Percentiles rank a stretch among this genome's conserved stretches.
Conservation (phyloP, 2,113 vertebrate species). For the Scomber colias region DNA sequence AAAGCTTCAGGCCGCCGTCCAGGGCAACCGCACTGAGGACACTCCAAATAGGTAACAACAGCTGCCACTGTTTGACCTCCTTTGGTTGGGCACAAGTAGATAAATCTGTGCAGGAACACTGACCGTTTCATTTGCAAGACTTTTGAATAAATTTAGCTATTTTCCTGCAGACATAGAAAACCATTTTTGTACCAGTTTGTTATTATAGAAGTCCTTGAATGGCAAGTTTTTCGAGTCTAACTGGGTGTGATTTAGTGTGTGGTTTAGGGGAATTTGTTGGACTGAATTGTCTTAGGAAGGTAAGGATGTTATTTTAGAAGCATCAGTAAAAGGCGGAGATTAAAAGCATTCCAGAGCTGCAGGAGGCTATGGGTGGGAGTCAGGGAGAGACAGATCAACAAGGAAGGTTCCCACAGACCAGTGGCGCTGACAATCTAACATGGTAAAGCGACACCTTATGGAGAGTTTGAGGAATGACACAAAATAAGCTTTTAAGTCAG, state of each 20-base stretch:
- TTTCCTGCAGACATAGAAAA: no score
- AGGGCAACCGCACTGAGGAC: constrained; percentile 66
- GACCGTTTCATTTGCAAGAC: not conserved
- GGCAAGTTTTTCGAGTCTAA: no score
- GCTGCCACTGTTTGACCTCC: not conserved
- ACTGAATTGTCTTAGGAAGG: not conserved
- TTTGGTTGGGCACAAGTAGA: not conserved
- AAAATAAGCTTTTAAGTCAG: no score
- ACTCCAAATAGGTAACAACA: constrained; percentile 61
- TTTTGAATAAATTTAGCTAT: not conserved
- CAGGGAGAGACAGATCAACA: not conserved
- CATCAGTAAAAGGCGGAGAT: constrained; percentile 6
- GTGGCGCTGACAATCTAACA: no score
- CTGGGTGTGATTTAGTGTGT: no score
- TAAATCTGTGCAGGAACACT: not conserved
- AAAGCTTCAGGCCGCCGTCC: constrained; percentile 69
- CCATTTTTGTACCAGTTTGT: not conserved
- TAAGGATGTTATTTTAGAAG: not conserved
- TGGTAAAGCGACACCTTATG: constrained; percentile 54
- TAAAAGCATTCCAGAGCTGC: constrained; percentile 44
- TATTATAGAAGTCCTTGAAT: no score
- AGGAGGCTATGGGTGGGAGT: constrained; percentile 13
- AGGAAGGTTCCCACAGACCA: not conserved
- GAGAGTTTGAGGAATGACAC: not conserved
- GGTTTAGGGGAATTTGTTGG: not conserved